Evolutionary conservation across 2,797 vertebrate genomes (phyloP), one percentile per base, ranked within the genome.

Genomic region (Heliangelus exortis): DNA sequence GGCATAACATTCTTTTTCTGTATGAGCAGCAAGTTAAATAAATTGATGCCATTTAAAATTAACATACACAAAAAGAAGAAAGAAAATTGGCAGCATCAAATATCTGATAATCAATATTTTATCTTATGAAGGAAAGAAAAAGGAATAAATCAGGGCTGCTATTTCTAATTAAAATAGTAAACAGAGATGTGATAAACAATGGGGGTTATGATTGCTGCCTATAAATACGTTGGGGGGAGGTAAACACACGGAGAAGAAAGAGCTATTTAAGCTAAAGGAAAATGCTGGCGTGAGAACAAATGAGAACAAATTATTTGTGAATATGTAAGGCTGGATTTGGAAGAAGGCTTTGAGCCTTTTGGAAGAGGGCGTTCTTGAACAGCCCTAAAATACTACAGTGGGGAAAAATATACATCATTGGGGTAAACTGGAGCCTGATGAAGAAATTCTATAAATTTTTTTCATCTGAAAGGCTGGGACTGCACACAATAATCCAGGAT

Each of bases 21-120:
- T 82, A 82, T 51, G 58, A 94, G 75, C 68, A 89, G 91, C 51
- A 90, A 93, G 84, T 87, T 90, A 91, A 94, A 95, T 81, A 93
- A 91, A 96, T 90, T 79, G 91, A 92, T 82, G 68, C 25, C 36
- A 90, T 95, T 95, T 93, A 93, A 96, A 95, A 95, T 92, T 87
- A 93, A 59, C 55, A 41, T 41, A 59, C 11, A 1, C 29, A 59
- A 72, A 51, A 59, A 82, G 66, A 54, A 19, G 15, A 54, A 93
- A 86, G 36, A 88, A 92, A 97, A 96, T 79, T 91, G 59, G 63
- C 10, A 1, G 63, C 74, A 92, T 69, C 74, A 87, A 84, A 91
- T 91, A 94, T 86, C 83, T 83, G 43, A 96, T 96, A 88, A 96
- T 93, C 93, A 92, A 93, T 95, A 73, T 65, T 92, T 95, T 86